Conservation (phyloP, 2,888 invertebrate genomes). For the Erynnis tages region DNA sequence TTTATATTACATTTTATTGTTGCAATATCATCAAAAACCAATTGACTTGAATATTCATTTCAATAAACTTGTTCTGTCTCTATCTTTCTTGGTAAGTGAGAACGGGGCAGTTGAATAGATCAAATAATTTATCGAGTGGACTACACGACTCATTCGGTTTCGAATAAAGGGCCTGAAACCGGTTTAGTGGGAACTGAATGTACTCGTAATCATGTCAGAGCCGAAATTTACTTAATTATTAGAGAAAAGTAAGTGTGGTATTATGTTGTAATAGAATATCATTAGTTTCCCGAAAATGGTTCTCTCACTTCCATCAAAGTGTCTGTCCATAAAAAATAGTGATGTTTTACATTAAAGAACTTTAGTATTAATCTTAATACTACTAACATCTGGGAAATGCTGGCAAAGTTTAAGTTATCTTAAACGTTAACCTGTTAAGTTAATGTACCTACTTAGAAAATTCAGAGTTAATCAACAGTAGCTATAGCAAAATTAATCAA, state of each 20-base stretch:
- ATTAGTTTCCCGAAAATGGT: too few relatives aligned
- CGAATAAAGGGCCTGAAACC: conserved; percentile 30
- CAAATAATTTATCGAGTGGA: conserved; percentile 34
- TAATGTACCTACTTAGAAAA: too few relatives aligned
- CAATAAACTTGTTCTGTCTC: conserved; percentile 30
- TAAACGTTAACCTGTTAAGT: too few relatives aligned
- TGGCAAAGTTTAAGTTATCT: too few relatives aligned
- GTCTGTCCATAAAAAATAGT: too few relatives aligned
- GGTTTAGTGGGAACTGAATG: conserved; percentile 33
- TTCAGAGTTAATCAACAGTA: too few relatives aligned
- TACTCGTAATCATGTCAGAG: conserved; percentile 31
- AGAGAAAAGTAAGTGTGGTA: conserved; percentile 28
- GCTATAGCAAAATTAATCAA: too few relatives aligned
- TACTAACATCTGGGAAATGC: too few relatives aligned
- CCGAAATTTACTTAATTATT: conserved; percentile 35
- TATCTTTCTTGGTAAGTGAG: conserved; percentile 9
- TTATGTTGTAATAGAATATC: conserved; percentile 3
- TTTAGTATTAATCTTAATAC: too few relatives aligned
- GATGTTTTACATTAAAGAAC: too few relatives aligned
- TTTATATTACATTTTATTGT: conserved; percentile 35
- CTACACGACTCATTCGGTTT: conserved; percentile 31
- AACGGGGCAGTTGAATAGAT: conserved; percentile 29
- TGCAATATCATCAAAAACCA: conserved; percentile 34
- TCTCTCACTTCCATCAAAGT: too few relatives aligned
- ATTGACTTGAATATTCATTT: conserved; percentile 33